Percentiles rank a stretch among this genome's conserved stretches.
phyloP scores from a whole-genome alignment of 2,113 vertebrate species.

The Spea multiplicata region DNA sequence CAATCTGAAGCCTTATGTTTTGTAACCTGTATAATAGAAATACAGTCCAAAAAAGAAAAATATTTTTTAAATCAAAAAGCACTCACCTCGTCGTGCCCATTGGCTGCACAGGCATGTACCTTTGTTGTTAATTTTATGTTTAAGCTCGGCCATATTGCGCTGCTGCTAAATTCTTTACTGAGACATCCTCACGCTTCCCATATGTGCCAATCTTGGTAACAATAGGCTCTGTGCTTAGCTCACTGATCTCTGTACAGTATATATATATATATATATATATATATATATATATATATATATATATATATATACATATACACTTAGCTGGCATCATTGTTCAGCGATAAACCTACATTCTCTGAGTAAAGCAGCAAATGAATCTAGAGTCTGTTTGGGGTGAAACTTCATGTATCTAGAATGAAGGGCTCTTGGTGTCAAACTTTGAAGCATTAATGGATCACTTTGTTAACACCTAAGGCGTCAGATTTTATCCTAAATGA shows the following conservation, averaged over 20 bases:
- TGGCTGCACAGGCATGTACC: conserved; percentile 16
- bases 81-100: conserved; percentile 41
- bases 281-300: conserved; percentile 12
- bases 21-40: neutral
- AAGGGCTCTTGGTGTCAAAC: conserved; percentile 78
- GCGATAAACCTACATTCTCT: conserved; percentile 53
- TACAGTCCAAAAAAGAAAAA: neutral
- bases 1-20: neutral
- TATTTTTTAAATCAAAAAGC: neutral
- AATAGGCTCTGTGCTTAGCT: conserved; percentile 58
- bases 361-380: conserved; percentile 51
- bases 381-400: conserved; percentile 57
- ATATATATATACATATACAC: no score
- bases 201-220: conserved; percentile 65
- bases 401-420: conserved; percentile 67
- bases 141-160: conserved; percentile 34
- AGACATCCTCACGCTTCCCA: conserved; percentile 61
- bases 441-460: conserved; percentile 86
- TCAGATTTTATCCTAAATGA: conserved; percentile 80
- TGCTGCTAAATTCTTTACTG: conserved; percentile 43
- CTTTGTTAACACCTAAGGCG: conserved; percentile 85
- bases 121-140: conserved; percentile 34
- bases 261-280: neutral
- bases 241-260: conserved; percentile 61
- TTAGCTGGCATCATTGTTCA: conserved; percentile 49